Conservation (phyloP, 2,113 vertebrate genomes). For the Serilophus lunatus region DNA sequence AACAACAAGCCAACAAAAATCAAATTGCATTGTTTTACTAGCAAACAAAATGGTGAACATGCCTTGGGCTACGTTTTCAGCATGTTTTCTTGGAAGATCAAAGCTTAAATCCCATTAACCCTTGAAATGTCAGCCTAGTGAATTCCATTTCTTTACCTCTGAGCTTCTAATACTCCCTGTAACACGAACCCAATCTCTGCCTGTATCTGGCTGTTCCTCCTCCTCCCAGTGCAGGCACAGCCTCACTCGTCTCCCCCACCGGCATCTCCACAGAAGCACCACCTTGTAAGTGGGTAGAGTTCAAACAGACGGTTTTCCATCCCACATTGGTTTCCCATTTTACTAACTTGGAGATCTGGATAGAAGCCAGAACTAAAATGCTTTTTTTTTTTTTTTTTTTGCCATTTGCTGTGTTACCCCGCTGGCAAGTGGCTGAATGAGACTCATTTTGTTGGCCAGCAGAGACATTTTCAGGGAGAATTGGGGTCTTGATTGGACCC, state of each 20-base stretch:
- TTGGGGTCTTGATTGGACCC: background rate
- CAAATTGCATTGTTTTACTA: conserved; percentile 75
- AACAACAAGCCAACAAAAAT: conserved; percentile 70
- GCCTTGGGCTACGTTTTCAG: conserved; percentile 71
- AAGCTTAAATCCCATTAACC: conserved; percentile 56
- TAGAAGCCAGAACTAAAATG: background rate
- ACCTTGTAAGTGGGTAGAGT: conserved; percentile 20
- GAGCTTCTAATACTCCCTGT: background rate
- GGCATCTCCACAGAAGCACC: background rate
- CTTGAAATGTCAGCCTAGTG: conserved; percentile 9
- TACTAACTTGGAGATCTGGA: background rate
- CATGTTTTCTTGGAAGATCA: conserved; percentile 61
- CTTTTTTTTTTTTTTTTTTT: too few relatives aligned
- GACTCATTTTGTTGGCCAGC: background rate
- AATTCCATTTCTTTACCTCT: background rate
- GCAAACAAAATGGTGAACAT: conserved; percentile 71
- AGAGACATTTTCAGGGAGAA: background rate
- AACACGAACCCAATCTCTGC: background rate
- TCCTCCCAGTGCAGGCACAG: background rate
- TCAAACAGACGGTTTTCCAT: background rate
- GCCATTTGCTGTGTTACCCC: fast-evolving
- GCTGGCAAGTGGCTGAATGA: fast-evolving
- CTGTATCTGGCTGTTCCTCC: background rate
- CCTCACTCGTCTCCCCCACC: background rate
- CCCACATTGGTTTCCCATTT: background rate